Conservation (phyloP, 2,797 vertebrate species). For the Argya squamiceps region DNA sequence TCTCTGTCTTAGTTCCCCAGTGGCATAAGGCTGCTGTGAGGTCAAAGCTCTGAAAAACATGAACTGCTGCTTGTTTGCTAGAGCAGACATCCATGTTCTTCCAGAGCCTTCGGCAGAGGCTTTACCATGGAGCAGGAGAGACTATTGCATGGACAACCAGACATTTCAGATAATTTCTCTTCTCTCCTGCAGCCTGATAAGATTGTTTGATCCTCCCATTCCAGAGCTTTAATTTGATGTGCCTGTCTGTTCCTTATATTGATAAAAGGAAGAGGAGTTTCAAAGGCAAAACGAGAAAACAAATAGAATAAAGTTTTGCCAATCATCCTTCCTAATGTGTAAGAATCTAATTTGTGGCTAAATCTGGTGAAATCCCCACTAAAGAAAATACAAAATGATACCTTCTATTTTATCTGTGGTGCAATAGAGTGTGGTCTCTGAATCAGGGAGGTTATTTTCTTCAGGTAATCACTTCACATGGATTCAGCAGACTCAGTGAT, state of each 20-base stretch:
- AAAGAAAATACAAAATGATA: background rate
- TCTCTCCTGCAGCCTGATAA: background rate
- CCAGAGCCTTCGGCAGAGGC: background rate
- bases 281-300: background rate
- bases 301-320: background rate
- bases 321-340: background rate
- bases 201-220: constrained; percentile 1
- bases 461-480: background rate
- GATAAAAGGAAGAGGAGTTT: constrained; percentile 1
- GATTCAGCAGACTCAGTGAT: background rate
- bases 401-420: background rate
- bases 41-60: background rate
- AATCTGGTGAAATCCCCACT: background rate
- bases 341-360: background rate
- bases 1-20: background rate
- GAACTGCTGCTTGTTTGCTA: background rate
- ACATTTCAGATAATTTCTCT: background rate
- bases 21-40: background rate
- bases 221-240: background rate
- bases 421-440: background rate
- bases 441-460: background rate
- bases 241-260: background rate
- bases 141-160: background rate
- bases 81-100: background rate
- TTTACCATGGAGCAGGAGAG: background rate